Conservation (phyloP, 2,113 vertebrate genomes). For the Sinocyclocheilus grahami region DNA sequence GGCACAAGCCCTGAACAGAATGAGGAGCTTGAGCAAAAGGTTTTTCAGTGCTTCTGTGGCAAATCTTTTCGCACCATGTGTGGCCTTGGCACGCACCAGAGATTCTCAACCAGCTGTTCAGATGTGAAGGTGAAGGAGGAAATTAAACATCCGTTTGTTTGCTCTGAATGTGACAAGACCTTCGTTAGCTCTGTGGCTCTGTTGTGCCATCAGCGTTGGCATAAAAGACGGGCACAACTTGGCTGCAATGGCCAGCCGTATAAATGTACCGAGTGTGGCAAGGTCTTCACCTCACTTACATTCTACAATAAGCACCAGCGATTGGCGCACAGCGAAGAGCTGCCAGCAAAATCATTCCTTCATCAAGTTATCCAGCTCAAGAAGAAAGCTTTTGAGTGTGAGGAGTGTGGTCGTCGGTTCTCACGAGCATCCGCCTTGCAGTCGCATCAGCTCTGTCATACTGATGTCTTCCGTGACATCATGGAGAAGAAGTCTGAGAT, state of each 20-base stretch:
- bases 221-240: conserved; percentile 61
- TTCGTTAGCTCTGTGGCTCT: conserved; percentile 69
- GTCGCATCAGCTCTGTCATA: conserved; percentile 77
- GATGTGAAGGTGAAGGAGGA: conserved; percentile 63
- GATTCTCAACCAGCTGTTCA: conserved; percentile 68
- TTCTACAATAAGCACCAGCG: conserved; percentile 75
- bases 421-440: conserved; percentile 77
- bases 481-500: conserved; percentile 54
- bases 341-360: conserved; percentile 76
- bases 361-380: conserved; percentile 78
- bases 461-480: conserved; percentile 65
- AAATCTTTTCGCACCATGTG: conserved; percentile 67
- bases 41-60: conserved; percentile 70
- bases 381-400: conserved; percentile 79
- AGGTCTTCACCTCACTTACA: conserved; percentile 69
- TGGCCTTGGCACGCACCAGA: conserved; percentile 74
- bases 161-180: conserved; percentile 71
- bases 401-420: conserved; percentile 75
- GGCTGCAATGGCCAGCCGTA: conserved; percentile 56
- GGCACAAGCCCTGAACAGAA: conserved; percentile 40
- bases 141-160: conserved; percentile 70
- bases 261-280: conserved; percentile 75
- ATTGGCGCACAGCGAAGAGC: conserved; percentile 67
- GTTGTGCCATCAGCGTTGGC: conserved; percentile 75
- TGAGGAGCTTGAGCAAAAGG: conserved; percentile 55